These are phyloP conservation scores for Phylloscopus whistleri DNA, from an alignment of 2,113 vertebrate genomes.

Conservation along the genomic window DNA sequence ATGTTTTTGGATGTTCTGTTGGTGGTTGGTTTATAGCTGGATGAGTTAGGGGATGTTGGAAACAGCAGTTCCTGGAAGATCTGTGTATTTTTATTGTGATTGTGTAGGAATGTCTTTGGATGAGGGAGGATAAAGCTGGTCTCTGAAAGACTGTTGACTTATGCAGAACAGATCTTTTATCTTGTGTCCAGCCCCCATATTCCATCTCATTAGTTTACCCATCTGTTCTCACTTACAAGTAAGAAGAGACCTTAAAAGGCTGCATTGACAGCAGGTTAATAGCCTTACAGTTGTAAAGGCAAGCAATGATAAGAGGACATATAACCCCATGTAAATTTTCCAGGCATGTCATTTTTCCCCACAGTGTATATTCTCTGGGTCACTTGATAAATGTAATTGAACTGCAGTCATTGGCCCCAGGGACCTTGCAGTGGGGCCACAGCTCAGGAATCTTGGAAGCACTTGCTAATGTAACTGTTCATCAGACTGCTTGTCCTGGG, in stretches of 20 bases:
- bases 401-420: too few relatives aligned
- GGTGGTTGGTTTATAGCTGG: background rate
- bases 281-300: background rate
- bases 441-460: background rate
- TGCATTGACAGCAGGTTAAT: background rate
- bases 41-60: background rate
- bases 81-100: background rate
- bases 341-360: background rate
- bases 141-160: background rate
- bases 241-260: background rate
- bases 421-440: background rate
- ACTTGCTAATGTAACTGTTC: background rate
- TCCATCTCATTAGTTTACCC: background rate
- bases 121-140: background rate
- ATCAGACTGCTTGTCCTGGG: background rate
- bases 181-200: background rate
- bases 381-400: background rate
- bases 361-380: background rate
- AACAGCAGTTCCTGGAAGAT: background rate
- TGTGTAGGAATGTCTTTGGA: background rate
- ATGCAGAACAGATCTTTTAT: background rate
- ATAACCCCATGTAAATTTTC: background rate
- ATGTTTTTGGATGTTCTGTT: background rate
- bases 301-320: background rate
- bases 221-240: constrained; percentile 7